phyloP scores from a whole-genome alignment of 1,140 invertebrate species.

The Contarinia nasturtii region DNA sequence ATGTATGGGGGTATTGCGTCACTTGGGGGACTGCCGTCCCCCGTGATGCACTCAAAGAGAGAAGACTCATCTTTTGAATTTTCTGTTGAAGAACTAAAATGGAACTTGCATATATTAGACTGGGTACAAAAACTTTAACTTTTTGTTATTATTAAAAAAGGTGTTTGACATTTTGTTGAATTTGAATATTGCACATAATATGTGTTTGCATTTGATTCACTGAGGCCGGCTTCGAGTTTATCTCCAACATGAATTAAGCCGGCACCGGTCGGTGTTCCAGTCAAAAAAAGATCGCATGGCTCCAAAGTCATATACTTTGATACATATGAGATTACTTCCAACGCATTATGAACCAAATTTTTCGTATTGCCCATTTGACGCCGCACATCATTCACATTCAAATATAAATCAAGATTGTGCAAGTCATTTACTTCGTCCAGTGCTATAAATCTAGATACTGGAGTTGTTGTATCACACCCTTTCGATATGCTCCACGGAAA shows the following conservation, averaged over 20 bases:
- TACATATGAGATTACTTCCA: slow-evolving; percentile 43
- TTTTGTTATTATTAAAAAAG: too few relatives aligned
- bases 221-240: slow-evolving; percentile 44
- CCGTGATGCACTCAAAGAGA: too few relatives aligned
- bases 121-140: too few relatives aligned
- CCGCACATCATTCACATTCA: slow-evolving; percentile 35
- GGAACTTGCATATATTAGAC: too few relatives aligned
- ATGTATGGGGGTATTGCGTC: too few relatives aligned
- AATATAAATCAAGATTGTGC: slow-evolving; percentile 38
- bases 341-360: slow-evolving; percentile 51
- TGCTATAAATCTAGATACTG: slow-evolving; percentile 47
- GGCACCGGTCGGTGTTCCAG: slow-evolving; percentile 58
- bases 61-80: too few relatives aligned
- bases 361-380: slow-evolving; percentile 39
- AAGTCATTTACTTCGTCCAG: slow-evolving; percentile 38
- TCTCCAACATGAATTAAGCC: slow-evolving; percentile 45
- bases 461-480: slow-evolving; percentile 65
- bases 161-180: too few relatives aligned
- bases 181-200: too few relatives aligned
- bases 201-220: too few relatives aligned
- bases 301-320: slow-evolving; percentile 56
- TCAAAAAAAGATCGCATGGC: slow-evolving; percentile 55
- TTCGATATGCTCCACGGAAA: slow-evolving; percentile 61
- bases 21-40: too few relatives aligned
- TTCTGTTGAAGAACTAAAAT: too few relatives aligned